These are phyloP conservation scores for Fregata magnificens DNA, from an alignment of 2,113 vertebrate species.

Conservation along the genomic window DNA sequence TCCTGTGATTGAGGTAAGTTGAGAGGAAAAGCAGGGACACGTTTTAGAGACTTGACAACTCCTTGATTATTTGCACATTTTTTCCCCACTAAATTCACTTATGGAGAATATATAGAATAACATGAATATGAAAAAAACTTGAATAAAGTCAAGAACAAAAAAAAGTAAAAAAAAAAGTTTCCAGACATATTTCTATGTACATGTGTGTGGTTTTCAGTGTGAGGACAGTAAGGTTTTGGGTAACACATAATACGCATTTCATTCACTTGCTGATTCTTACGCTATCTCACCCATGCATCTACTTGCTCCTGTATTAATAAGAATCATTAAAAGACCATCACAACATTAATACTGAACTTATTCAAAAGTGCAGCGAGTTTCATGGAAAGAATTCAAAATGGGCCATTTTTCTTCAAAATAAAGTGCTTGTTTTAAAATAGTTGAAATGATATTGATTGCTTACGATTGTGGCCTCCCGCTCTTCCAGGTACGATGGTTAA, in stretches of 20 bases:
- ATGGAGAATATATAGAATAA: not conserved
- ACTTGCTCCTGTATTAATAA: not conserved
- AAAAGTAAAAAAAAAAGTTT: not conserved
- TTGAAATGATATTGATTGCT: not conserved
- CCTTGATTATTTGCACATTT: not conserved
- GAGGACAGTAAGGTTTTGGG: not conserved
- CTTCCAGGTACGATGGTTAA: rapidly evolving
- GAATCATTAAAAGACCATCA: not conserved
- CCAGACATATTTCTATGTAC: not conserved
- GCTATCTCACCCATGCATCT: not conserved
- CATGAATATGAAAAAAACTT: not conserved
- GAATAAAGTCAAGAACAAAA: not conserved
- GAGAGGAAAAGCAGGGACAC: not conserved
- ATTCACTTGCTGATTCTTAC: not conserved
- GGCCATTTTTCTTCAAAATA: not conserved
- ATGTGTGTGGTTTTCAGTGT: not conserved
- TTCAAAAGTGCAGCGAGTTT: not conserved
- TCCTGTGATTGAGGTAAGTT: not conserved
- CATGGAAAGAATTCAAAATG: not conserved
- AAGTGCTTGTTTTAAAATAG: not conserved
- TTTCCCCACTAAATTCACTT: not conserved
- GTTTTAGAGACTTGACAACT: not conserved
- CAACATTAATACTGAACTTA: not conserved
- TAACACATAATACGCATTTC: not conserved
- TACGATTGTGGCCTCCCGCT: not conserved